These are phyloP conservation scores for Scaptomyza montana DNA, from an alignment of 1,140 invertebrate species.

Conservation along the genomic window DNA sequence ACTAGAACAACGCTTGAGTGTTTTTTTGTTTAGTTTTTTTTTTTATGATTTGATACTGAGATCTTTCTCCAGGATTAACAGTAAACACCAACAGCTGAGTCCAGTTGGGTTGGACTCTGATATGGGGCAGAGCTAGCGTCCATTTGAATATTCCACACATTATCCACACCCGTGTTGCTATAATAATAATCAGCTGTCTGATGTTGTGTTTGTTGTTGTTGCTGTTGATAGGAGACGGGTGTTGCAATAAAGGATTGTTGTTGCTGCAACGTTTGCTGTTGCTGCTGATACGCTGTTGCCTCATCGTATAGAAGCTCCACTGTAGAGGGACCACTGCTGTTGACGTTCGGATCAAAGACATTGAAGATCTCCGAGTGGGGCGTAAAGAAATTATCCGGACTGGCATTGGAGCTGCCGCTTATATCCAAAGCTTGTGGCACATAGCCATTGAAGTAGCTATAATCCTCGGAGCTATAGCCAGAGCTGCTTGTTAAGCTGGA, in stretches of 20 bases:
- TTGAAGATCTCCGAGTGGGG: conserved; percentile 73
- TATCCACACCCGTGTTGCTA: conserved; percentile 72
- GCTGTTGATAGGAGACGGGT: conserved; percentile 46
- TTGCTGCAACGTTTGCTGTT: conserved; percentile 36
- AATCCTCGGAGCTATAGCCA: conserved; percentile 77
- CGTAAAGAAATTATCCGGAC: conserved; percentile 60
- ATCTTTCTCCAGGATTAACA: conserved; percentile 44
- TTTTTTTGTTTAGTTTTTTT: conserved; percentile 8
- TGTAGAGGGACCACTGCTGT: conserved; percentile 17
- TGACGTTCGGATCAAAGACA: conserved; percentile 65
- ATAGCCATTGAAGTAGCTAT: conserved; percentile 63
- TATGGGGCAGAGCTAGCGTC: conserved; percentile 45
- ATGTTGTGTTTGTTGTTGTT: conserved; percentile 41
- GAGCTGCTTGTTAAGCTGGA: conserved; percentile 77
- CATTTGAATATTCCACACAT: conserved; percentile 80
- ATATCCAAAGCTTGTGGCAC: conserved; percentile 41
- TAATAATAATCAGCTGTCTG: conserved; percentile 72
- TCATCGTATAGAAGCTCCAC: conserved; percentile 62
- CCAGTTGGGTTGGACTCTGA: conserved; percentile 11
- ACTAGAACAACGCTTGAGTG: conserved; percentile 81
- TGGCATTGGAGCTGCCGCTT: conserved; percentile 33
- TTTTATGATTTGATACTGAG: conserved; percentile 4
- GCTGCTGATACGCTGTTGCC: conserved; percentile 47
- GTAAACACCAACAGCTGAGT: conserved; percentile 35
- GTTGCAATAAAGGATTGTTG: conserved; percentile 22